phyloP scores from a whole-genome alignment of 2,888 invertebrate genomes.

The Xanthia togata region DNA sequence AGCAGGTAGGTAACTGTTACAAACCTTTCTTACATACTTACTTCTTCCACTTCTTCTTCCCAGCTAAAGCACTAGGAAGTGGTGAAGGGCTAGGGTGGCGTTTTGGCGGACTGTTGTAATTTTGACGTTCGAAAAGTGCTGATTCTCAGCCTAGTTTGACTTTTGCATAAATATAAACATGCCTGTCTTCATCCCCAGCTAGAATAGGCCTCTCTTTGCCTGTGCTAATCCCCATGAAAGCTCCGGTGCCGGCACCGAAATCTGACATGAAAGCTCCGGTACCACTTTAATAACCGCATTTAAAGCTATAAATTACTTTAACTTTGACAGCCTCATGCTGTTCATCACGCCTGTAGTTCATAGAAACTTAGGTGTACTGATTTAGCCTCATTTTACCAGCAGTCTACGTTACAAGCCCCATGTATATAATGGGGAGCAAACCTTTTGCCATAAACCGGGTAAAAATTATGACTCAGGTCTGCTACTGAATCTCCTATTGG shows the following conservation, averaged over 20 bases:
- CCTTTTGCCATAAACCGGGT: background rate
- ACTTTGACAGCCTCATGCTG: too few species aligned
- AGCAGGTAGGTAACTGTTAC: background rate
- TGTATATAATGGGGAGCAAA: background rate
- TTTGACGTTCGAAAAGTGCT: too few species aligned
- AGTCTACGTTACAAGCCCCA: background rate
- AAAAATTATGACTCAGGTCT: background rate
- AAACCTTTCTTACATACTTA: too few species aligned
- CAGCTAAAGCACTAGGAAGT: too few species aligned
- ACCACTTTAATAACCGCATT: too few species aligned
- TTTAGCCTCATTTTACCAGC: background rate
- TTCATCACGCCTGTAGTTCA: background rate
- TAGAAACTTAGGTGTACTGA: background rate
- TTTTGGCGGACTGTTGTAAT: too few species aligned
- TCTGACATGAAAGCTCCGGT: too few species aligned
- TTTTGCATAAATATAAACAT: too few species aligned
- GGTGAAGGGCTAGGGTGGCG: too few species aligned
- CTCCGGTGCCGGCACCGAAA: background rate
- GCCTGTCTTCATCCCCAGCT: background rate
- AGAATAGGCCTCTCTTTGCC: background rate
- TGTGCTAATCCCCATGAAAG: background rate
- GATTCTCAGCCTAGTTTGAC: too few species aligned
- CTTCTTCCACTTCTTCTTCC: too few species aligned
- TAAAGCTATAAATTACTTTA: too few species aligned
- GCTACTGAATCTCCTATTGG: background rate